Percentiles rank a stretch among this genome's conserved stretches.
Conservation (phyloP, 2,113 vertebrate species). For the Oncorhynchus clarkii region DNA sequence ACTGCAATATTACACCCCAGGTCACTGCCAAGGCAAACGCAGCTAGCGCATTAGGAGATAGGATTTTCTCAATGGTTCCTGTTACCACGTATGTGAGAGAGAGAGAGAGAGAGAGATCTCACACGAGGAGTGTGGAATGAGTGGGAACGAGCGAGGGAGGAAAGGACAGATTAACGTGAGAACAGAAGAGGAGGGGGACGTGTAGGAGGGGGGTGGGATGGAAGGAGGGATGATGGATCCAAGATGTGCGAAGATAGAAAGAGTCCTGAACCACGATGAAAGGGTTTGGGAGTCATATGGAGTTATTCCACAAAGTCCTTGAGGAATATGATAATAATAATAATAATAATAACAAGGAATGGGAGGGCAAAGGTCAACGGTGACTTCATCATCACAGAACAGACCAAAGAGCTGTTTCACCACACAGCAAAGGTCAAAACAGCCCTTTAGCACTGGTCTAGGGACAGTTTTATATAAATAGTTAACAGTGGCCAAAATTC, state of each 20-base stretch:
- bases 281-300: conserved; percentile 49
- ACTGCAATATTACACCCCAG: conserved; percentile 59
- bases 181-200: conserved; percentile 58
- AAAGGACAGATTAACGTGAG: conserved; percentile 53
- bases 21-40: conserved; percentile 59
- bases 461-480: conserved; percentile 15
- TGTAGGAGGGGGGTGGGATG: conserved; percentile 44
- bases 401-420: conserved; percentile 43
- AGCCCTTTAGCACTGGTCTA: conserved; percentile 25
- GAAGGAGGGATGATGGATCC: conserved; percentile 57
- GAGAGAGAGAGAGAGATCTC: conserved; percentile 1
- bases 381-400: conserved; percentile 44
- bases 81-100: conserved; percentile 23
- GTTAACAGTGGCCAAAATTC: conserved; percentile 21
- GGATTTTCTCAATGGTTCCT: conserved; percentile 40
- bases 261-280: conserved; percentile 53
- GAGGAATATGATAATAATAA: conserved; percentile 48
- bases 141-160: conserved; percentile 45
- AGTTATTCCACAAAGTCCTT: conserved; percentile 49
- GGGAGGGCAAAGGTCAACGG: conserved; percentile 32
- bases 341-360: conserved; percentile 25
- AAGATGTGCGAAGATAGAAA: conserved; percentile 62
- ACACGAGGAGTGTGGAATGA: conserved; percentile 23
- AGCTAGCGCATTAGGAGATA: conserved; percentile 36
- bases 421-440: conserved; percentile 38